Base-by-base conservation (phyloP, 2,888 invertebrate genomes). In the Phortica magna region DNA sequence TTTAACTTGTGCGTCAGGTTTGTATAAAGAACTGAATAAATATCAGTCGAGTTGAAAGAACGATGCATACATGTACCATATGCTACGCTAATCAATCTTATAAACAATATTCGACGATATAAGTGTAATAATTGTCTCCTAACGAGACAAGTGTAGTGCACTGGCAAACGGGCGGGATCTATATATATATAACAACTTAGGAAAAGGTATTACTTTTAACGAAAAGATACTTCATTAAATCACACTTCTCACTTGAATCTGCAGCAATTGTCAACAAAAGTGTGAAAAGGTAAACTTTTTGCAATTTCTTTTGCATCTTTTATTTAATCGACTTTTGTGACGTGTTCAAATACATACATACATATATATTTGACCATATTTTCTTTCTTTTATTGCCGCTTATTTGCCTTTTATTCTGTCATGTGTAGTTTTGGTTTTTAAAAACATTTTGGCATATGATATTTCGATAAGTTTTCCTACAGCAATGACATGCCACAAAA, bases 261-360 rank as follows among this genome's bases (percentile, higher is more conserved):
- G 7, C 9, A 42, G 10, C 19, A 7, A n/a, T 53, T 70, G 70
- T 70, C 70, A 70, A 14, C 12, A 31, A 48, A 53, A 31, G 31
- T 55, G 70, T 22, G 43, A 22, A 55, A 71, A 55, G 53, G 70
- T 71, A 53, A 71, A 71, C 70, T 71, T 22, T 71, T 53, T 42
- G 14, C n/a, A 14, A 19, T 39, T 14, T 65, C 65, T 4, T 12
- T 65, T 39, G 22, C 31, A 65, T 1, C 14, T 65, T 65, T 65
- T 53, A 10, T 53, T 70, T 70, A 12, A 12, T 55, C n/a, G 0
- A 31, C 42, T 42, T 67, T 67, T 31, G 2, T 2, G 39, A 10
- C 14, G n/a, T 67, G 41, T 67, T 3, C 4, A 4, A 4, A 31
- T 31, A 14, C 1, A 2, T 14, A 53, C 4, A 3, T 53, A 31